Evolutionary conservation across 1,140 invertebrate species (phyloP).

Genomic region (Ceratitis capitata): DNA sequence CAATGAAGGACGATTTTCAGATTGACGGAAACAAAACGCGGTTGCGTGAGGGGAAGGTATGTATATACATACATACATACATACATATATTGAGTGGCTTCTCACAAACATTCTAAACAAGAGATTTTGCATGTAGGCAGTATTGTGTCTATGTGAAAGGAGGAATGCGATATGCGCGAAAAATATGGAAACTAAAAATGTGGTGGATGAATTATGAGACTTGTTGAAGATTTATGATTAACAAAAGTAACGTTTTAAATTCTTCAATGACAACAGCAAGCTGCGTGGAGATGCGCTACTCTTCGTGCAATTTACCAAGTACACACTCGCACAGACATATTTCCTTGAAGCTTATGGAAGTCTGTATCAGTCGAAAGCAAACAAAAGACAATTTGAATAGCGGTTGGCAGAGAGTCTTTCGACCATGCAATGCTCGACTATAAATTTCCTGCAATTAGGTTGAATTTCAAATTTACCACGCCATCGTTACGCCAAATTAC

Average conservation of each 20-base stretch:
- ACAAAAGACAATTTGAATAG: slow-evolving; percentile 38
- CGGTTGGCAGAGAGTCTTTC: neutral
- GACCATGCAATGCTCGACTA: neutral
- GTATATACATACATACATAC: neutral
- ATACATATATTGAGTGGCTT: neutral
- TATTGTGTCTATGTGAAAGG: neutral
- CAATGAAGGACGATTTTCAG: neutral
- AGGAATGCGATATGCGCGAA: neutral
- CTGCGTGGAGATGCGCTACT: neutral
- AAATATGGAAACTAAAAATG: neutral
- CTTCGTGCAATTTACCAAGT: neutral
- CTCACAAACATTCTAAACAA: neutral
- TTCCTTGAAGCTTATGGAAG: neutral
- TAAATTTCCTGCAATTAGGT: slow-evolving; percentile 46
- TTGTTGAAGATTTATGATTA: slow-evolving; percentile 45
- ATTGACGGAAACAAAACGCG: neutral
- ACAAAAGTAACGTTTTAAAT: slow-evolving; percentile 40
- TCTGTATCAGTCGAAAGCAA: neutral
- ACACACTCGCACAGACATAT: neutral
- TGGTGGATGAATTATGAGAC: slow-evolving; percentile 43
- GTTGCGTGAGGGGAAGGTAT: neutral
- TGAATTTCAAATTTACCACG: slow-evolving; percentile 45
- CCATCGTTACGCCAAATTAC: slow-evolving; percentile 20
- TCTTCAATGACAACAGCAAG: slow-evolving; percentile 35
- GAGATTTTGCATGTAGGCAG: neutral